Base-by-base conservation (phyloP, 2,888 invertebrate species). In the Caenorhabditis sp. region DNA sequence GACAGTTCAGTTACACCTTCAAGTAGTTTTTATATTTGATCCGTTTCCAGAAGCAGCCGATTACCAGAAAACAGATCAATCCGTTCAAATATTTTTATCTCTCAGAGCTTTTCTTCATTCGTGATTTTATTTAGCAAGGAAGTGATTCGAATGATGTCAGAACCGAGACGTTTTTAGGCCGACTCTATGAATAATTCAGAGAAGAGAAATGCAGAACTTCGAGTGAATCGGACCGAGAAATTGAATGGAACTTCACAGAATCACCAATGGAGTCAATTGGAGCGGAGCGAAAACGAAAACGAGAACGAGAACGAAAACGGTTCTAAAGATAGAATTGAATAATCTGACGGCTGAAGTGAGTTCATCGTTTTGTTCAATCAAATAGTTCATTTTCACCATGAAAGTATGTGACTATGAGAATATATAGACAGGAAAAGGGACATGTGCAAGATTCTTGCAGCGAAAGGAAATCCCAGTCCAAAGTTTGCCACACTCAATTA, bases 391-490 rank as follows among this genome's bases (percentile, higher is more conserved):
- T 27, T 48, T 32, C 41, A 43, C 35, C 17, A 32, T n/a, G n/a
- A 24, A 24, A 43, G 17, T 15, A 43, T 15, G 22, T 9, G 43
- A 43, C 15, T 22, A 43, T 43, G 1, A 6, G 22, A 43, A 15
- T 15, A 15, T 43, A 61, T 37, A 26, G 37, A 61, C 48, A 27
- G 20, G 35, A 5, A 39, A 7, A 56, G 24, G 32, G 15, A 55
- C 32, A 41, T 53, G 26, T 66, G 58, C 68, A 58, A 68, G 13
- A 59, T n/a, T 32, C 30, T 43, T 68, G 68, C 68, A 68, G 24
- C 55, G 43, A 53, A 65, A 50, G 30, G 30, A 45, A 55, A 55
- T 15, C 52, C 9, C 50, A 68, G 66, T 41, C 68, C 58, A 68
- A 68, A 50, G 68, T 43, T 59, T 48, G 48, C 22, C 26, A 30